Evolutionary conservation across 2,797 vertebrate genomes (phyloP), one percentile per base, ranked within the genome.

Genomic region (Typhlichthys subterraneus): DNA sequence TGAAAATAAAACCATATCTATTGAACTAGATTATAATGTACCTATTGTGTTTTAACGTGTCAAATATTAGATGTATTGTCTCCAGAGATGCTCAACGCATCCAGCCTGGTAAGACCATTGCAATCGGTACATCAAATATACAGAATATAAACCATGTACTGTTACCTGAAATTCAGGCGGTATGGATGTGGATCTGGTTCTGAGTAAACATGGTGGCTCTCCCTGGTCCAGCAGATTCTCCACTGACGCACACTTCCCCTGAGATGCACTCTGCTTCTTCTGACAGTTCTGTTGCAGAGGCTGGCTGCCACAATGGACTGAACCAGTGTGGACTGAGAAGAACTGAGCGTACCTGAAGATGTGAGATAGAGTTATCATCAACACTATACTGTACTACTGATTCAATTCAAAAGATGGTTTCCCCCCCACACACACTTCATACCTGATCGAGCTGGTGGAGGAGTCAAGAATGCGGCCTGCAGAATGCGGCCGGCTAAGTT

Each of bases 391-490:
- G 8, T 38, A 38, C 33, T 38, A 38, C 8, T 38, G 7, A 38
- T 9, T 38, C 7, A 38, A 38, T 38, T 38, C 7, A 38, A 38
- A 38, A 0, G 2, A 5, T 1, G 4, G 1, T 15, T 38, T 14
- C 12, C 7, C 0, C 5, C 12, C 33, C n/a, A n/a, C n/a, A 29
- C 66, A 8, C 57, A 13, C 59, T 48, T 55, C 2, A 2, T 83
- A 89, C 86, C 88, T 91, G 68, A 82, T 69, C 2, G 93, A 91
- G 76, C 89, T 89, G 63, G 80, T 76, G 12, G 82, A 83, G 4
- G 86, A 87, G 59, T 92, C 92, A 0, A 91, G 81, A 1, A 89
- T 85, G 19, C 85, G 89, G 13, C 93, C 93, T 19, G 93, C 87
- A 33, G 92, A 91, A 56, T 90, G 85, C 1, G 85, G 88, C 29